Conservation (phyloP, 2,113 vertebrate species). For the Chaenocephalus aceratus region DNA sequence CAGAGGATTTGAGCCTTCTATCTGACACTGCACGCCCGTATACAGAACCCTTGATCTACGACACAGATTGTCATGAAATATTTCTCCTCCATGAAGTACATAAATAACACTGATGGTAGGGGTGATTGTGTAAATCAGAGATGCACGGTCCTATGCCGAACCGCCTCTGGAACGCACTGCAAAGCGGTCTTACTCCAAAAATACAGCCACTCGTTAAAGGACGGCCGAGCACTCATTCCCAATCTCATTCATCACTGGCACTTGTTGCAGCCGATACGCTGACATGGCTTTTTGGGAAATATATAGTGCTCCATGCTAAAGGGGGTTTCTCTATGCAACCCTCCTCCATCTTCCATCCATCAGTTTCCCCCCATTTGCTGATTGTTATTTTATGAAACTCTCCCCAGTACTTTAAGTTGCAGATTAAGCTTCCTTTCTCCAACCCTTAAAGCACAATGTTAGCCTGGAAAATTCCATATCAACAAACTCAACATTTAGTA, state of each 20-base stretch:
- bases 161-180: constrained; percentile 43
- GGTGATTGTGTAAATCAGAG: background rate
- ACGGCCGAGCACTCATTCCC: constrained; percentile 51
- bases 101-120: constrained; percentile 30
- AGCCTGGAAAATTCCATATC: too few relatives aligned
- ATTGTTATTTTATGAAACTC: background rate
- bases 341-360: constrained; percentile 20
- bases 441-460: background rate
- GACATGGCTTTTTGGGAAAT: constrained; percentile 63
- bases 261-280: constrained; percentile 57
- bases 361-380: background rate
- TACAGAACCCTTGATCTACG: constrained; percentile 9
- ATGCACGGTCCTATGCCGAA: constrained; percentile 12
- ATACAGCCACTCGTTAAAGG: constrained; percentile 68
- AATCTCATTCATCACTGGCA: constrained; percentile 68
- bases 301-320: constrained; percentile 45
- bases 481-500: too few relatives aligned
- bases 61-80: constrained; percentile 6
- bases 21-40: background rate
- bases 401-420: background rate
- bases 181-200: constrained; percentile 58
- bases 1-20: background rate
- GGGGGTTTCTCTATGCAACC: constrained; percentile 35
- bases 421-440: background rate
- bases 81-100: background rate